Percentiles rank a stretch among this genome's conserved stretches.
Conservation (phyloP, 2,113 vertebrate genomes). For the Mixornis gularis region DNA sequence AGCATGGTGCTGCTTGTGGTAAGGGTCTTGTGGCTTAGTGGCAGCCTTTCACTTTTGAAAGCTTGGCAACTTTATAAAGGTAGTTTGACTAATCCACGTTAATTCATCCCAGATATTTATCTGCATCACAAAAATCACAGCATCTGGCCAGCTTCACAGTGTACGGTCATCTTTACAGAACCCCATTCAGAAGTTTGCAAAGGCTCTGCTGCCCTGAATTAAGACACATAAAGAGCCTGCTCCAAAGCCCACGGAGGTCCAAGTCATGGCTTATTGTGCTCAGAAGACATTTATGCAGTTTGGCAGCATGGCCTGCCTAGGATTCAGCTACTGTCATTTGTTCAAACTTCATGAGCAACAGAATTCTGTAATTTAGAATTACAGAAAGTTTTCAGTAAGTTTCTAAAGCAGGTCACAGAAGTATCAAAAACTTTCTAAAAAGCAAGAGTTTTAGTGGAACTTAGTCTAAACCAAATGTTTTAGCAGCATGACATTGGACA, state of each 20-base stretch:
- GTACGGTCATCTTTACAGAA: neutral
- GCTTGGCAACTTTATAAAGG: neutral
- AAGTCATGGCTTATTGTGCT: neutral
- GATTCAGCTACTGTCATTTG: neutral
- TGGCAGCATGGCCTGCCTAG: neutral
- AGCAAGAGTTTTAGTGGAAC: neutral
- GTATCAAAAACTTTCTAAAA: neutral
- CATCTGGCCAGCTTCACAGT: neutral
- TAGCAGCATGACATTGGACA: neutral
- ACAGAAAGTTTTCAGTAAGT: neutral
- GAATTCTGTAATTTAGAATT: neutral
- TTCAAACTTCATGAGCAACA: neutral
- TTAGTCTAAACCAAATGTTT: neutral
- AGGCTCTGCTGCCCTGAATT: neutral
- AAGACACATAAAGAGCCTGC: neutral
- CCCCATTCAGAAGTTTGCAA: neutral
- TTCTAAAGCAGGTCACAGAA: neutral
- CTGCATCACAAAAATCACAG: neutral
- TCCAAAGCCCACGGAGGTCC: neutral
- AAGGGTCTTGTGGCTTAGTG: neutral
- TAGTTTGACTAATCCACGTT: neutral
- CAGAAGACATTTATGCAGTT: neutral
- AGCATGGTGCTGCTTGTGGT: neutral
- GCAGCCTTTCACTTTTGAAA: neutral
- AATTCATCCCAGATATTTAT: slow-evolving; percentile 1